A percentile compares a stretch with the other conserved stretches of the same genome.
Evolutionary conservation across 2,888 invertebrate genomes (phyloP).

Genomic region (Cerastoderma edule): DNA sequence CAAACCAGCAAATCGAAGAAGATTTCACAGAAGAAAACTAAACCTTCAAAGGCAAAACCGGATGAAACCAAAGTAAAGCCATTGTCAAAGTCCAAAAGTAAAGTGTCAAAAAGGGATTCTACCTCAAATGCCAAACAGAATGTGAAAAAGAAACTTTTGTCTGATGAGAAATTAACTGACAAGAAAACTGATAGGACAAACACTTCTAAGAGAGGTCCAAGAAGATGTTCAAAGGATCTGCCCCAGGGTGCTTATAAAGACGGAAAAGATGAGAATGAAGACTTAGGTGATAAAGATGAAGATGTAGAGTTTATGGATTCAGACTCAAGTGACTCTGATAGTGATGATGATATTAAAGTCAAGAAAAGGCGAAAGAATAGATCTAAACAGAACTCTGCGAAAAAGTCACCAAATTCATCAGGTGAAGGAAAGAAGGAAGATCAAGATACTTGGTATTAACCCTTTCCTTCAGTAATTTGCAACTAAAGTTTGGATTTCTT

Average conservation of each 20-base stretch:
- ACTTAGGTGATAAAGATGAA: constrained; percentile 61
- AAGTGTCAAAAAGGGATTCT: too few relatives aligned
- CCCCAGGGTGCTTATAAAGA: constrained; percentile 56
- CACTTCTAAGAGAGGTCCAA: constrained; percentile 24
- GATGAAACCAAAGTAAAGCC: background rate
- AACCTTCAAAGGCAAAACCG: background rate
- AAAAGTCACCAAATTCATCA: background rate
- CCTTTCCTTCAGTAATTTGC: too few relatives aligned
- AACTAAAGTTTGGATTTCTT: too few relatives aligned
- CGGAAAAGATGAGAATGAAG: constrained; percentile 48
- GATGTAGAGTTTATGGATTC: constrained; percentile 55
- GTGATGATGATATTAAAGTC: constrained; percentile 29
- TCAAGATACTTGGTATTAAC: background rate
- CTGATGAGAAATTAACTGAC: background rate
- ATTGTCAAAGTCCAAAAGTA: background rate
- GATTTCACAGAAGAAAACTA: too few relatives aligned
- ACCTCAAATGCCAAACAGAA: background rate
- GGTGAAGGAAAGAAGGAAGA: background rate
- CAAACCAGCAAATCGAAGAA: too few relatives aligned
- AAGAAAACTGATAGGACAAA: constrained; percentile 10
- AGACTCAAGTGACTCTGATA: constrained; percentile 84
- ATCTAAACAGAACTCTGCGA: constrained; percentile 16
- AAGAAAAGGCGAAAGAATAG: constrained; percentile 21
- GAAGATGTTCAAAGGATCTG: constrained; percentile 50
- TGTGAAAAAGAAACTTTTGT: background rate